Percentiles rank a stretch among this genome's conserved stretches.
Evolutionary conservation across 2,113 vertebrate genomes (phyloP).

Genomic region (Elaphurus davidianus): DNA sequence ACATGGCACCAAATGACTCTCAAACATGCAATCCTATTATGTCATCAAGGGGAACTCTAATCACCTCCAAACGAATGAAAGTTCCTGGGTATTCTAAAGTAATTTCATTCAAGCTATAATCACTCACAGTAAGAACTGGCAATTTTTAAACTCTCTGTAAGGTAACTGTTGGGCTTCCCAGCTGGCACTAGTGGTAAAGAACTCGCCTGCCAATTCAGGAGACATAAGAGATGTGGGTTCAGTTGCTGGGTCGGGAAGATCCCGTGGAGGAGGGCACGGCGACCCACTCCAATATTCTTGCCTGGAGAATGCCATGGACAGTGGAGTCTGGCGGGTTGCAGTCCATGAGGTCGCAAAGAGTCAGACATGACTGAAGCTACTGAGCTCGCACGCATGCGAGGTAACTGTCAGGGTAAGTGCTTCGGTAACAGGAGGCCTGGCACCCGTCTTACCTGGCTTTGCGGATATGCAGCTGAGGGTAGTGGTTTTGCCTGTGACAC

Average conservation of each 20-base stretch:
- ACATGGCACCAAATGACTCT: not conserved
- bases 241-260: not conserved
- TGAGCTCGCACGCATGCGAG: rapidly evolving
- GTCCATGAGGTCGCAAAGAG: not conserved
- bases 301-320: not conserved
- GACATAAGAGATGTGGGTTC: rapidly evolving
- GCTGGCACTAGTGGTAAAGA: not conserved
- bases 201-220: not conserved
- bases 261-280: not conserved
- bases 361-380: not conserved
- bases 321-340: not conserved
- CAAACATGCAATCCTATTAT: not conserved
- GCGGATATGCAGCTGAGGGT: slow-evolving; percentile 84
- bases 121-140: not conserved
- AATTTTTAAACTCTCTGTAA: not conserved
- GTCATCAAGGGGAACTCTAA: not conserved
- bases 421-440: not conserved
- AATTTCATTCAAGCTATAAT: not conserved
- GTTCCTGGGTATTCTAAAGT: not conserved
- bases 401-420: not conserved
- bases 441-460: slow-evolving; percentile 85
- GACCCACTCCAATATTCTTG: not conserved
- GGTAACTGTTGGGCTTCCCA: not conserved
- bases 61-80: not conserved
- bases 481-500: slow-evolving; percentile 82